Evolutionary conservation across 2,888 invertebrate genomes (phyloP), one percentile per base, ranked within the genome.

Genomic region (Polia nebulosa): DNA sequence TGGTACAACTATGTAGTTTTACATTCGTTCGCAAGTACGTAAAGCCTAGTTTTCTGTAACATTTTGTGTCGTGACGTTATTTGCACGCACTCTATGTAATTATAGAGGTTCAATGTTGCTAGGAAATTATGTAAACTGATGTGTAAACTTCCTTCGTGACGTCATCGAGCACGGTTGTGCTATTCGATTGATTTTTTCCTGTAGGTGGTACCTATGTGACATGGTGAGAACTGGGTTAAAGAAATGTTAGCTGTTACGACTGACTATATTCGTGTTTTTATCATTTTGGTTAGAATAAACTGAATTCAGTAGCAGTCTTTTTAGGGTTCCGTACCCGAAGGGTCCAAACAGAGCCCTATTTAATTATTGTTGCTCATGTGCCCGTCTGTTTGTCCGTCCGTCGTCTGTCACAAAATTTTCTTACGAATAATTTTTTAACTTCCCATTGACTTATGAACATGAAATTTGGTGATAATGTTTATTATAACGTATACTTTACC

Each of bases 31-130:
- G 20, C 13, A 44, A 32, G 60, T 36, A 22, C 36, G 25, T 72
- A 44, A 51, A 71, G 44, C 13, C 34, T 17, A 52, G 29, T 45
- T 68, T 51, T 34, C 39, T 36, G 20, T 52, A 68, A 39, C 32
- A 49, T 49, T 70, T 68, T 34, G 76, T 25, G 27, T 27, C 20
- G 44, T 76, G 70, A 76, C 61, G 58, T 76, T 77, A 76, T 69
- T 76, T 22, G 57, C 76, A 61, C 77, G 76, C 81, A 80, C 61
- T 76, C 70, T 59, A 44, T 62, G 45, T 69, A 67, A 80, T 80
- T 51, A 47, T 39, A 41, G 45, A 29, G 22, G 29, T 51, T 56
- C 25, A 66, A 56, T 44, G 51, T 56, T 75, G 41, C 47, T 61
- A 36, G 45, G 32, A 56, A 62, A 62, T 80, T 76, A 59, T 76